Base-by-base conservation (phyloP, 2,888 invertebrate genomes). In the Stomorhina lunata region DNA sequence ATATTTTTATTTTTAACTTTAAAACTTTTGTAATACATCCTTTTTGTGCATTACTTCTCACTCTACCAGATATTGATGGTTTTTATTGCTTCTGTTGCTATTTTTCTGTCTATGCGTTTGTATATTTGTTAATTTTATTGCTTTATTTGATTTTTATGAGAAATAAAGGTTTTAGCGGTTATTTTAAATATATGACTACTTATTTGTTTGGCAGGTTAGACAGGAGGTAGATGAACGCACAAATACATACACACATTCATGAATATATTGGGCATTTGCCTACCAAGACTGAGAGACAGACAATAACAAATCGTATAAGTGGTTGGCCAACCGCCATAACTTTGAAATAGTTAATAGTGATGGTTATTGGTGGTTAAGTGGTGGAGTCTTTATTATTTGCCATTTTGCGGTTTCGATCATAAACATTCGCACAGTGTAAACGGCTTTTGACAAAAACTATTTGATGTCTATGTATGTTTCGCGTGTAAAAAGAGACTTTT, bases 321-420 rank as follows among this genome's bases (percentile, higher is more conserved):
- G 72, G 37, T 48, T 15, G 50, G 50, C 40, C 34, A 72, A 71
- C 59, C 61, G 45, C 25, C 57, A 75, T 75, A 79, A 72, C 71
- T 79, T 75, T 43, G 59, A 53, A 79, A 61, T 59, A 75, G 79
- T 76, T 82, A 65, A 65, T 75, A 71, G 82, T 55, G 79, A 75
- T 82, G 82, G 79, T 61, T 82, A 71, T 76, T 69, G 79, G 75
- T 32, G 81, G 81, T 82, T 75, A 78, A 65, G 82, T 80, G 82
- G 79, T 53, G 63, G 45, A 71, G 82, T 82, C 79, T 79, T 79
- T 82, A 82, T 82, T 82, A 76, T 82, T 76, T 82, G 82, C 75
- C 75, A 82, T 82, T 82, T 79, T 80, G 82, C 40, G 82, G 82
- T 80, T 80, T 78, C 40, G 59, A 10, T 7, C 20, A 68, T 20